phyloP scores from a whole-genome alignment of 2,888 invertebrate genomes.

The Synanthedon myopaeformis region DNA sequence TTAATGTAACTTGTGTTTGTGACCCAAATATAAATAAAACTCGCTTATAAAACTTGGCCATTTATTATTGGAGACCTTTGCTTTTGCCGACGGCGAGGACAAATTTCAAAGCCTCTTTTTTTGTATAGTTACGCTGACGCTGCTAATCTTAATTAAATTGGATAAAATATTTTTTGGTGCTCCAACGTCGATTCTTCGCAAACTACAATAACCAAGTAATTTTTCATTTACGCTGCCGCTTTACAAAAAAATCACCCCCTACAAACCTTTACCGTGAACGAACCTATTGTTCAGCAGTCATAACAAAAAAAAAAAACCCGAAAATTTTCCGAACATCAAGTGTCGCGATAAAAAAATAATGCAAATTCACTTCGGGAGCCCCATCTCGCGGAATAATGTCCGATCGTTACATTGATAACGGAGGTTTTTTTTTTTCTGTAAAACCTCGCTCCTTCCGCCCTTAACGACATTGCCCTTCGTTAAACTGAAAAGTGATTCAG shows the following conservation, averaged over 20 bases:
- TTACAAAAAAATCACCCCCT: conserved; percentile 27
- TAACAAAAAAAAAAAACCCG: conserved; percentile 32
- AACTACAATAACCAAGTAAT: conserved; percentile 41
- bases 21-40: no score
- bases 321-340: conserved; percentile 23
- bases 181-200: conserved; percentile 1
- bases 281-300: conserved; percentile 36
- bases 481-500: conserved; percentile 55
- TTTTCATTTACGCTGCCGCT: conserved; percentile 34
- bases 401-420: conserved; percentile 58
- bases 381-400: conserved; percentile 39
- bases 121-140: neutral
- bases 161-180: neutral
- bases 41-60: no score
- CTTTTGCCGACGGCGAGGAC: no score
- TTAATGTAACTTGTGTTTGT: no score
- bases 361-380: conserved; percentile 49
- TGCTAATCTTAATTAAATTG: neutral
- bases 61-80: no score
- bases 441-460: conserved; percentile 44
- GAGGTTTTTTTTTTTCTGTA: conserved; percentile 53
- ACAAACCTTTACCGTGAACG: conserved; percentile 34
- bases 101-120: no score
- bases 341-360: conserved; percentile 61
- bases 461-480: conserved; percentile 53